Conservation (phyloP, 2,888 invertebrate species). For the Drosophila buzzatii region DNA sequence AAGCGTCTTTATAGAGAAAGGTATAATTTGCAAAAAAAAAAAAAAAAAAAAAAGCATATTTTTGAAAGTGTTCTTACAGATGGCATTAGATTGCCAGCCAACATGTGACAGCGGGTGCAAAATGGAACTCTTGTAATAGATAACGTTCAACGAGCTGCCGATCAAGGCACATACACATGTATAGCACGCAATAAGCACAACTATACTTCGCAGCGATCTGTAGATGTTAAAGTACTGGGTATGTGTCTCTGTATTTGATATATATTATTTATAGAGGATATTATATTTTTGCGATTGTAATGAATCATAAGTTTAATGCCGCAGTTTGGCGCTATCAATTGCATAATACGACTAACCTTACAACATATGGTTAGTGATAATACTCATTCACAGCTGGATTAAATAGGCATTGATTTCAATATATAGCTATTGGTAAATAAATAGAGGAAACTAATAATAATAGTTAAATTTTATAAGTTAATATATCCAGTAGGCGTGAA, state of each 20-base stretch:
- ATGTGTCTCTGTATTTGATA: conserved; percentile 67
- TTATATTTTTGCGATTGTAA: background rate
- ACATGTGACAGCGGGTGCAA: conserved; percentile 93
- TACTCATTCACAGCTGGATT: background rate
- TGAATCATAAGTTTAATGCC: background rate
- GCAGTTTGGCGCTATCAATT: background rate
- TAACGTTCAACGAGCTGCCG: conserved; percentile 92
- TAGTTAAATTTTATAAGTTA: too few relatives aligned
- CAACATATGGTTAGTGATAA: too few relatives aligned
- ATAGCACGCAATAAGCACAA: conserved; percentile 93
- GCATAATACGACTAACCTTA: too few relatives aligned
- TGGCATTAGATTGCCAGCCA: conserved; percentile 92
- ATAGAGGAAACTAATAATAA: too few relatives aligned
- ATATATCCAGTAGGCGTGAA: background rate
- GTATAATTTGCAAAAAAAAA: conserved; percentile 85
- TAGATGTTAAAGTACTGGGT: conserved; percentile 91
- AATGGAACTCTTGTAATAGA: conserved; percentile 94
- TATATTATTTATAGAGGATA: background rate
- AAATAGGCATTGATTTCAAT: background rate
- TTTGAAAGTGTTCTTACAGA: conserved; percentile 86
- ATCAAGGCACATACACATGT: conserved; percentile 96
- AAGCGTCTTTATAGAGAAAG: conserved; percentile 94
- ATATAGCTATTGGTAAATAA: background rate
- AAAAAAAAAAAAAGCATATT: background rate
- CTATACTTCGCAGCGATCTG: conserved; percentile 90